Evolutionary conservation across 2,797 vertebrate genomes (phyloP).

Genomic region (Rhinogobio ventralis): DNA sequence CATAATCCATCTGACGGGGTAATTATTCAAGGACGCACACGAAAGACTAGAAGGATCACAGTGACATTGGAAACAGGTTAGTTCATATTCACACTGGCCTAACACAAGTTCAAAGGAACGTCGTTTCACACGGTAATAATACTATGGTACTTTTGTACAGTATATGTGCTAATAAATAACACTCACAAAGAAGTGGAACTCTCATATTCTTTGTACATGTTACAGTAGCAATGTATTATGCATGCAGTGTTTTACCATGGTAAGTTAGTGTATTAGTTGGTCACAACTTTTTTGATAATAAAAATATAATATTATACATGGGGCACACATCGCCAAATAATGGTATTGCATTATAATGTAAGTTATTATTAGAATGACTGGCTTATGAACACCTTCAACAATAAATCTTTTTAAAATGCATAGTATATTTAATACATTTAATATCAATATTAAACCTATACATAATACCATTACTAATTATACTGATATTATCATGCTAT

Average conservation of each 20-base stretch:
- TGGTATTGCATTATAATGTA: not conserved
- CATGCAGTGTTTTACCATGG: too few relatives aligned
- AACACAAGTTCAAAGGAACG: not conserved
- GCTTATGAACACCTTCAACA: not conserved
- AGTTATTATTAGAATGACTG: not conserved
- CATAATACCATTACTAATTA: too few relatives aligned
- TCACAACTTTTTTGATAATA: not conserved
- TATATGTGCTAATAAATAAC: not conserved
- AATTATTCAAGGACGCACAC: not conserved
- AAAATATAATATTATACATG: not conserved
- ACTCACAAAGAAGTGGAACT: not conserved
- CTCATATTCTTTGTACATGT: not conserved
- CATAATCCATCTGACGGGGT: not conserved
- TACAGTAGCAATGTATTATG: not conserved
- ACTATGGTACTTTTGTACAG: not conserved
- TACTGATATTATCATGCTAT: too few relatives aligned
- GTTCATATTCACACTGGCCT: constrained; percentile 3
- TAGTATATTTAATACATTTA: not conserved
- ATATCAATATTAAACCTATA: not conserved
- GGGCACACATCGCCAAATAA: not conserved
- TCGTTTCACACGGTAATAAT: not conserved
- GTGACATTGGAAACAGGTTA: constrained; percentile 5
- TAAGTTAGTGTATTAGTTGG: not conserved
- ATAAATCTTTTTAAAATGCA: not conserved
- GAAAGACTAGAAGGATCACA: not conserved